Percentiles rank a stretch among this genome's conserved stretches.
Conservation (phyloP, 2,797 vertebrate species). For the Carduelis carduelis region DNA sequence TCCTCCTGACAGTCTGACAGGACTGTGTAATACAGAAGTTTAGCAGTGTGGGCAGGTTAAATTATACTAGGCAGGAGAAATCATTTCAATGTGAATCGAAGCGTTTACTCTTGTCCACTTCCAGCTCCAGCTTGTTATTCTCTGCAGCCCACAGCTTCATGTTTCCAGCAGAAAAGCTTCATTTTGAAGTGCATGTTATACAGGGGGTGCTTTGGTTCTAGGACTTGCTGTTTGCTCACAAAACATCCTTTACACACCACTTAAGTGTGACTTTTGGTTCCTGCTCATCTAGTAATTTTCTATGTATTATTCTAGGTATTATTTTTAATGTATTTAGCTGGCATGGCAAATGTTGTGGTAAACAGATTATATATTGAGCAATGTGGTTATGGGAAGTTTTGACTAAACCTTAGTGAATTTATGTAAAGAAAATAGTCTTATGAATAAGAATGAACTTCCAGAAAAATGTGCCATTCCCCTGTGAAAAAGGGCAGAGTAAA, state of each 20-base stretch:
- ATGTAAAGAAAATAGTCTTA: background rate
- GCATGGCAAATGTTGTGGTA: background rate
- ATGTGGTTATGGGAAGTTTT: background rate
- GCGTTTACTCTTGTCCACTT: conserved; percentile 53
- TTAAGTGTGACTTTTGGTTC: background rate
- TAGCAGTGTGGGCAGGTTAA: conserved; percentile 70
- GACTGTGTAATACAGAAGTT: conserved; percentile 62
- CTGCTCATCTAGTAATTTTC: background rate
- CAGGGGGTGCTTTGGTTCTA: background rate
- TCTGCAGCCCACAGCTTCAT: background rate
- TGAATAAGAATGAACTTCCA: conserved; percentile 1
- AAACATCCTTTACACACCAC: background rate
- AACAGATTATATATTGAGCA: background rate
- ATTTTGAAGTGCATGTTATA: background rate
- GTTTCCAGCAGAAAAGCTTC: background rate
- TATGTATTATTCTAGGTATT: background rate
- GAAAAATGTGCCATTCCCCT: background rate
- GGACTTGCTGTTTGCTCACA: background rate
- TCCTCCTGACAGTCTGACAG: conserved; percentile 70
- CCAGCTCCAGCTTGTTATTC: conserved; percentile 12
- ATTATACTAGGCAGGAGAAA: conserved; percentile 65
- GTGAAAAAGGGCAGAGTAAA: background rate
- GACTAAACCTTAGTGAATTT: background rate
- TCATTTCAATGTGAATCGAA: conserved; percentile 68
- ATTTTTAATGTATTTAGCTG: background rate